Evolutionary conservation across 2,888 invertebrate species (phyloP).

Genomic region (Artemia sinica): DNA sequence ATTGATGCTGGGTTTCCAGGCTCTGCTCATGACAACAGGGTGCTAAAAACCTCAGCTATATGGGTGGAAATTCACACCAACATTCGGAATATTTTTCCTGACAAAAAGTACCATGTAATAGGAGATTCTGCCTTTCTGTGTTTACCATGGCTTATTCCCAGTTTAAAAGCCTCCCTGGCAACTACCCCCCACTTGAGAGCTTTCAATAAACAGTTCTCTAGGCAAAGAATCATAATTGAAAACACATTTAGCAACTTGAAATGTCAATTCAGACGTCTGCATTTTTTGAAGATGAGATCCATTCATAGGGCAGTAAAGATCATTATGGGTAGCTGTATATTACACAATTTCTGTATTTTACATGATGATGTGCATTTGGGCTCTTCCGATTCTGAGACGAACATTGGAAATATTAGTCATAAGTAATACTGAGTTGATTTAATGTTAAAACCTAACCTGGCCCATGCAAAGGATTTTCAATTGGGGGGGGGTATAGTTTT

Average conservation of each 20-base stretch:
- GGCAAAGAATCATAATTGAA: not conserved
- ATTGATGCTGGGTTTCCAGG: constrained; percentile 11
- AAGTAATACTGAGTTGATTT: too few relatives aligned
- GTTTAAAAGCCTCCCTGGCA: constrained; percentile 12
- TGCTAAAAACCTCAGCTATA: not conserved
- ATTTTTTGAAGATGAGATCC: not conserved
- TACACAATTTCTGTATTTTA: constrained; percentile 15
- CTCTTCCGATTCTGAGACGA: too few relatives aligned
- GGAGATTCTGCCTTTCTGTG: constrained; percentile 15
- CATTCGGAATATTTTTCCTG: not conserved
- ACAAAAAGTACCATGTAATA: not conserved
- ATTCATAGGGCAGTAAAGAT: not conserved
- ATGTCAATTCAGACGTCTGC: not conserved
- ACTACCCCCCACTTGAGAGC: not conserved
- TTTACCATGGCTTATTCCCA: not conserved
- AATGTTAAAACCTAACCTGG: too few relatives aligned
- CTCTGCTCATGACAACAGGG: not conserved
- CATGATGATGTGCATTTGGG: not conserved
- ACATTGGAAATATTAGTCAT: too few relatives aligned
- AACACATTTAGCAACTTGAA: constrained; percentile 13
- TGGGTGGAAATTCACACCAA: not conserved
- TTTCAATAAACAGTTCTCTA: not conserved
- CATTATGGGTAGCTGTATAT: not conserved
- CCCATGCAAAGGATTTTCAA: too few relatives aligned
- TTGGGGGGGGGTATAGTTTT: too few relatives aligned